Base-by-base conservation (phyloP, 2,797 vertebrate genomes). In the Hippoglossus hippoglossus region DNA sequence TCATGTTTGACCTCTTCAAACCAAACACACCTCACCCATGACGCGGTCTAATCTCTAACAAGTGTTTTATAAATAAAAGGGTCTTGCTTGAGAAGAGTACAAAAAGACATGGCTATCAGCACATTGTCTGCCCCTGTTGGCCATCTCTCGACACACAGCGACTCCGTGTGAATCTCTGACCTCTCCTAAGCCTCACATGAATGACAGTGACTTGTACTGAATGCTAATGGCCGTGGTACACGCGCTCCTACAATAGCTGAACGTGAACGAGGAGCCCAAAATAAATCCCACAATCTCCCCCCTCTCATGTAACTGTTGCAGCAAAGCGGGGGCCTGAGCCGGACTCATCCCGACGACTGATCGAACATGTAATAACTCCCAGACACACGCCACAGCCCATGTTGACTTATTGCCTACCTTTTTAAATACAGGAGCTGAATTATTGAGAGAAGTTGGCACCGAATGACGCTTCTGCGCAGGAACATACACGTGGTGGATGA, bases 401-500 rank as follows among this genome's bases (percentile, higher is more conserved):
- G 69, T 87, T 66, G 85, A 87, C 75, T 91, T 93, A 93, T 88
- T 95, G 95, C 95, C 94, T 92, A 90, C 61, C 87, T 34, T 10
- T 2, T 13, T 39, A 75, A 82, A 84, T 83, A 89, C 89, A 50
- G 25, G 11, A 66, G 36, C 28, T 56, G 19, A 60, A 62, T 50
- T 7, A 90, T 87, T 86, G 89, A 92, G 93, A 91, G 85, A 91
- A 83, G 86, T 88, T 96, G 96, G 96, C 95, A 96, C 94, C 83
- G 67, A 44, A 90, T 86, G 89, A 75, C 39, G 88, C 90, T 89
- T 88, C 90, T 39, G 36, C 36, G 12, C 81, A 82, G 85, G 67
- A 77, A 76, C 75, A 76, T 86, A 93, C 76, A 57, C 90, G 92
- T 87, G 75, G 87, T 76, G 54, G 58, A 59, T 75, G 62, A 34